These are phyloP conservation scores for Drosophila mulleri DNA, from an alignment of 2,888 invertebrate species.

Conservation along the genomic window DNA sequence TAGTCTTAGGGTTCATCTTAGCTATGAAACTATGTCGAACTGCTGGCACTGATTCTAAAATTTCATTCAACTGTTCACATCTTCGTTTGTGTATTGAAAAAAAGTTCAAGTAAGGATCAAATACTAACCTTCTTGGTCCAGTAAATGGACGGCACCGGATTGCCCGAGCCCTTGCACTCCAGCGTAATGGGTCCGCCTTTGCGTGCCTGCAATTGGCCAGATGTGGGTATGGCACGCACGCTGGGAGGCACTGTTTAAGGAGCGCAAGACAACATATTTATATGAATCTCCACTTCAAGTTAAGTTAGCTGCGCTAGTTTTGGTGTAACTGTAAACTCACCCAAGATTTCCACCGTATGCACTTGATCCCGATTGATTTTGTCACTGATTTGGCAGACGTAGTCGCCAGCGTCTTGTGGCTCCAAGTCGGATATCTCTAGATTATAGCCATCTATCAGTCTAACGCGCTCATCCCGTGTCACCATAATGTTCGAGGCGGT, in stretches of 20 bases:
- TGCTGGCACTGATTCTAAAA: no score
- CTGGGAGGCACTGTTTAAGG: slow-evolving; percentile 87
- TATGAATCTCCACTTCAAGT: background rate
- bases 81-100: no score
- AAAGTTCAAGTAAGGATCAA: background rate
- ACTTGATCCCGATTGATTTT: slow-evolving; percentile 89
- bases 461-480: slow-evolving; percentile 89
- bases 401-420: slow-evolving; percentile 89
- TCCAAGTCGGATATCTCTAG: slow-evolving; percentile 90
- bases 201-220: slow-evolving; percentile 88
- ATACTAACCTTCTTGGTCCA: slow-evolving; percentile 86
- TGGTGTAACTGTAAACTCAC: slow-evolving; percentile 69
- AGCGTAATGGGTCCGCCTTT: slow-evolving; percentile 89
- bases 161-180: slow-evolving; percentile 90
- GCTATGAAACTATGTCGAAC: no score
- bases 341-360: slow-evolving; percentile 90
- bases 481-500: slow-evolving; percentile 91
- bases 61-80: no score
- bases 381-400: slow-evolving; percentile 91
- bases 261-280: background rate
- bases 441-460: slow-evolving; percentile 90
- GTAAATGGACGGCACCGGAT: slow-evolving; percentile 90
- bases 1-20: no score
- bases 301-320: background rate
- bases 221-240: slow-evolving; percentile 89